Conservation (phyloP, 2,113 vertebrate species). For the Tyrannus savana region DNA sequence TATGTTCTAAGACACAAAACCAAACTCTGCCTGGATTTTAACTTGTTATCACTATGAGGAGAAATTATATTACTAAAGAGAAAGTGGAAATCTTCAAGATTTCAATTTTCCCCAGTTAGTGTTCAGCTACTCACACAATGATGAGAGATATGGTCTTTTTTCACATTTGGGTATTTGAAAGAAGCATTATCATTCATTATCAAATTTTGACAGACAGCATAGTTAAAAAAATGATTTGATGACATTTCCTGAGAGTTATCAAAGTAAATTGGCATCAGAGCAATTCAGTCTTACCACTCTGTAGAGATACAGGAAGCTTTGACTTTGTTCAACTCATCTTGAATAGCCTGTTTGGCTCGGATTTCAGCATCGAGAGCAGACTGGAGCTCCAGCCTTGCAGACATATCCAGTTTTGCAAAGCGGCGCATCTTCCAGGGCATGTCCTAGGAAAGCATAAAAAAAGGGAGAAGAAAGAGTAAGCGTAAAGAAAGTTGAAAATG, state of each 20-base stretch:
- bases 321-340: conserved; percentile 95
- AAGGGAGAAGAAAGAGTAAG: not conserved
- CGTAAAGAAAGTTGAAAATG: not conserved
- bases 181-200: not conserved
- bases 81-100: not conserved
- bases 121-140: not conserved
- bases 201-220: not conserved
- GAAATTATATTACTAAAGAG: not conserved
- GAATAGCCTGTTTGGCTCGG: conserved; percentile 94
- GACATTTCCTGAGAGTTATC: not conserved
- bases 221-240: not conserved
- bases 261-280: not conserved
- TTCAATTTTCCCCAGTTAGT: not conserved
- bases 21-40: not conserved
- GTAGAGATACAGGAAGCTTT: conserved; percentile 93
- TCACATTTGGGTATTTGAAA: not conserved
- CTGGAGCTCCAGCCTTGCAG: conserved; percentile 94
- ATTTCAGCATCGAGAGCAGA: conserved; percentile 97
- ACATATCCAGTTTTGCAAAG: conserved; percentile 98
- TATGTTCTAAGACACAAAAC: not conserved
- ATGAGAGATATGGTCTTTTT: not conserved
- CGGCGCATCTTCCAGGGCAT: conserved; percentile 99
- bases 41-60: not conserved
- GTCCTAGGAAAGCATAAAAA: conserved; percentile 76
- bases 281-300: conserved; percentile 85